Base-by-base conservation (phyloP, 2,888 invertebrate species). In the Unio pictorum region DNA sequence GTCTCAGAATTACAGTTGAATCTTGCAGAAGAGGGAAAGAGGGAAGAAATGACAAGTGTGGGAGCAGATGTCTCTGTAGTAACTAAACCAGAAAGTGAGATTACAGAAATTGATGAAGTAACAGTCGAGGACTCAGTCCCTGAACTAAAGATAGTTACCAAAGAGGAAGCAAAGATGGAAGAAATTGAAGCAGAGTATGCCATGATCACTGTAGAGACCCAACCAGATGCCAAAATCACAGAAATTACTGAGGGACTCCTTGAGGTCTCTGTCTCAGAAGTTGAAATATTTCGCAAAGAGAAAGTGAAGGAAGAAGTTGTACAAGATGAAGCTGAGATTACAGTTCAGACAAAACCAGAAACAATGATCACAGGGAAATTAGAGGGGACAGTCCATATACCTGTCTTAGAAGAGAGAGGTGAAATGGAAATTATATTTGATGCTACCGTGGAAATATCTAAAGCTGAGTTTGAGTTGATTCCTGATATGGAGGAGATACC, bases 401-500 rank as follows among this genome's bases (percentile, higher is more conserved):
- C 61, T 56, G 28, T 23, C 56, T 23, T 57, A 61, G 66, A 67
- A 61, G 4, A 30, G 6, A 30, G 6, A 30, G 30, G 30, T 30
- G 30, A 30, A 30, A 30, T 30, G 30, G 30, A 30, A 30, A 30
- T 6, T 30, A 6, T 30, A 6, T 30, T 30, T 30, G 30, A 30
- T 30, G 6, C 6, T 30, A 30, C 5, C 6, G 30, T 8, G 34
- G 34, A 45, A 45, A 45, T 45, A 45, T 45, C 45, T 15, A 45
- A 45, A 45, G 34, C 61, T 28, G 69, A 69, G 56, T 28, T 61
- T 56, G 72, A 64, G 26, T 23, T 72, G 67, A 57, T 59, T 20
- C 56, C 71, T 20, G 61, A 67, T 6, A 15, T 54, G 30, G 23
- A n/a, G 34, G 67, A 54, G 75, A 82, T 91, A 34, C 34, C 34